Percentiles rank a stretch among this genome's conserved stretches.
phyloP scores from a whole-genome alignment of 2,888 invertebrate genomes.

The Drosophila mulleri region DNA sequence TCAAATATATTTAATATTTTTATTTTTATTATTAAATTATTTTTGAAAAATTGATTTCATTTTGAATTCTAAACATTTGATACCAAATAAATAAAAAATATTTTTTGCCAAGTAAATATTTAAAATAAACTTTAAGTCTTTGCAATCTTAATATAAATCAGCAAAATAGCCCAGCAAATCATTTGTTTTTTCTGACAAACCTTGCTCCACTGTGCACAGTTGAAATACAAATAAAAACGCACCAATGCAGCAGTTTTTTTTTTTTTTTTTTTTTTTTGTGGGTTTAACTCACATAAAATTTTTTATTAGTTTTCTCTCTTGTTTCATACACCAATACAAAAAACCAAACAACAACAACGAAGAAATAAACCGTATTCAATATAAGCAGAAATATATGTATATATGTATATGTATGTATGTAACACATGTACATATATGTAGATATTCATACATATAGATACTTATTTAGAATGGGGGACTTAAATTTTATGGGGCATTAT shows the following conservation, averaged over 20 bases:
- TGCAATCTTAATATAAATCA: too few relatives aligned
- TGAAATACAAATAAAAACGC: conserved; percentile 38
- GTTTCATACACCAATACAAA: conserved; percentile 53
- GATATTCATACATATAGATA: conserved; percentile 14
- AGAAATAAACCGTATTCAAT: conserved; percentile 53
- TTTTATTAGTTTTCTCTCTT: conserved; percentile 73
- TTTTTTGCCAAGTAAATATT: too few relatives aligned
- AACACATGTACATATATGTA: not conserved
- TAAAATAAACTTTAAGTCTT: too few relatives aligned
- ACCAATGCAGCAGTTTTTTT: conserved; percentile 33
- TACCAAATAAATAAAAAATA: too few relatives aligned
- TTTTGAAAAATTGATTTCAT: too few relatives aligned
- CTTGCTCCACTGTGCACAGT: conserved; percentile 23
- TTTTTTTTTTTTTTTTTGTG: conserved; percentile 36
- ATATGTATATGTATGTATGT: conserved; percentile 8
- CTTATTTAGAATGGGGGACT: conserved; percentile 36
- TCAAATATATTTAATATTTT: too few relatives aligned
- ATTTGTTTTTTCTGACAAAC: too few relatives aligned
- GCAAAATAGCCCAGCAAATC: too few relatives aligned
- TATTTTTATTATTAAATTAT: too few relatives aligned
- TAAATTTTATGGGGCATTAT: conserved; percentile 27
- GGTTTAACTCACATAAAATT: conserved; percentile 73
- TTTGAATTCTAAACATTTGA: too few relatives aligned
- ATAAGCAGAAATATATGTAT: conserved; percentile 43
- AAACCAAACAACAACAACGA: conserved; percentile 30